phyloP scores from a whole-genome alignment of 2,113 vertebrate species.

The Dryoscopus gambensis region DNA sequence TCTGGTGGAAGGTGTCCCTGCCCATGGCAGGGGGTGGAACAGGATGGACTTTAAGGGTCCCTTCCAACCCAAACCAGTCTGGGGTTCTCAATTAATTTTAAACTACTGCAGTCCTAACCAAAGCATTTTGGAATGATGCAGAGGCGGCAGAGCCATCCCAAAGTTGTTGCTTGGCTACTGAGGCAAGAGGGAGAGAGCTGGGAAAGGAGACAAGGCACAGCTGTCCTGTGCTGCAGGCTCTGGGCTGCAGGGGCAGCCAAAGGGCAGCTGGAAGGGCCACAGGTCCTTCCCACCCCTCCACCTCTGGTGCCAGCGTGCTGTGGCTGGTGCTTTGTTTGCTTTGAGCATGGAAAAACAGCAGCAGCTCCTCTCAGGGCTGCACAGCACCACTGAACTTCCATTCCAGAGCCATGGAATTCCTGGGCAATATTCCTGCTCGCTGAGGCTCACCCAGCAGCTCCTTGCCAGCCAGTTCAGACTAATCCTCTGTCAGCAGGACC shows the following conservation, averaged over 20 bases:
- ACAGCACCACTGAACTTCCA: not conserved
- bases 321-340: not conserved
- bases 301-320: rapidly evolving
- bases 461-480: not conserved
- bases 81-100: not conserved
- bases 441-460: not conserved
- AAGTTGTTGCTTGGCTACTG: not conserved
- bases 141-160: not conserved
- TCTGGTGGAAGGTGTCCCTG: not conserved
- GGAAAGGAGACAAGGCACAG: not conserved
- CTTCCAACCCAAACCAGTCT: not conserved
- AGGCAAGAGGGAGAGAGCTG: not conserved
- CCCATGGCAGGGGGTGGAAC: not conserved
- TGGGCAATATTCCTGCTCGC: not conserved
- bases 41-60: not conserved
- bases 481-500: not conserved
- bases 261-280: not conserved
- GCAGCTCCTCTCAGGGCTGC: not conserved
- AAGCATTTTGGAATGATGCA: not conserved
- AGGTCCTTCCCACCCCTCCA: not conserved
- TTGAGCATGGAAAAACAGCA: not conserved
- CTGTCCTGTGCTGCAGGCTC: not conserved
- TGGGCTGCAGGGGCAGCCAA: not conserved
- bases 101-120: not conserved
- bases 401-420: not conserved